phyloP scores from a whole-genome alignment of 37 sponge, comb jelly and placozoan genomes.

The Crambe crambe region DNA sequence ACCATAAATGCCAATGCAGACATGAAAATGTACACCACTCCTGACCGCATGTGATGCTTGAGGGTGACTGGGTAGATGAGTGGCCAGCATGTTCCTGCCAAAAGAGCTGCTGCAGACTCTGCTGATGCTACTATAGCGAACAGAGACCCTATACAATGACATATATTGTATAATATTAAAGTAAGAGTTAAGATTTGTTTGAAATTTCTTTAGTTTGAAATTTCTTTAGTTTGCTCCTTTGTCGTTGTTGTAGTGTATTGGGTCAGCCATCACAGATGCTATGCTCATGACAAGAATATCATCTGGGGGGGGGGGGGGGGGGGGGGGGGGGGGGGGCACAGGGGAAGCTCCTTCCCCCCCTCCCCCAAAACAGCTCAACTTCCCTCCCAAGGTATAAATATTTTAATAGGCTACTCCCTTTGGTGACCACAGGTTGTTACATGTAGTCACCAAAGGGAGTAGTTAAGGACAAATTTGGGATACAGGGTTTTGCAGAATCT shows the following conservation, averaged over 20 bases:
- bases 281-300: not conserved
- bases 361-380: too few species aligned
- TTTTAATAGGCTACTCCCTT: too few species aligned
- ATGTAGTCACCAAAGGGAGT: too few species aligned
- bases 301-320: not conserved
- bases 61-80: slow-evolving; percentile 2
- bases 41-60: slow-evolving; percentile 1
- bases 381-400: too few species aligned
- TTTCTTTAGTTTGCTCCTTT: not conserved
- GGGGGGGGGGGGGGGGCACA: not conserved
- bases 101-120: not conserved
- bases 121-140: slow-evolving; percentile 21
- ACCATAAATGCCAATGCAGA: not conserved
- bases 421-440: too few species aligned
- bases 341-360: too few species aligned
- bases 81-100: slow-evolving; percentile 10
- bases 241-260: not conserved
- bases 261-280: not conserved
- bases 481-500: too few species aligned
- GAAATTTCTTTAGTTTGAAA: not conserved
- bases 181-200: too few species aligned
- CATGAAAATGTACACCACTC: slow-evolving; percentile 17
- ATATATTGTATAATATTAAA: not conserved
- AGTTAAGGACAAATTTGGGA: too few species aligned
- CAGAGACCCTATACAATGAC: slow-evolving; percentile 15